Conservation (phyloP, 2,113 vertebrate genomes). For the Stictonetta naevosa region DNA sequence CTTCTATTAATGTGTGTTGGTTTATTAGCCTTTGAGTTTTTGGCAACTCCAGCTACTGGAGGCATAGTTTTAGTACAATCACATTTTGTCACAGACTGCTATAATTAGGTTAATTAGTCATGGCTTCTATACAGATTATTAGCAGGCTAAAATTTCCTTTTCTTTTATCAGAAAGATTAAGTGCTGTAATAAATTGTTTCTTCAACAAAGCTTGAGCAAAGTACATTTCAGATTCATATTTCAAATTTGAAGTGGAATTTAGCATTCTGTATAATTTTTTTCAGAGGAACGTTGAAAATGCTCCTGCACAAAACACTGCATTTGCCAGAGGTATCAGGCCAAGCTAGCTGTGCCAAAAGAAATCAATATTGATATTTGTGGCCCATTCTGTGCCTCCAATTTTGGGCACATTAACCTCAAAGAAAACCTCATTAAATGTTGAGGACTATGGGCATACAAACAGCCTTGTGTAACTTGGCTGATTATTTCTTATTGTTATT, state of each 20-base stretch:
- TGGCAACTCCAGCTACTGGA: constrained; percentile 35
- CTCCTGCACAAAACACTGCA: background rate
- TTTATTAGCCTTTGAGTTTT: constrained; percentile 49
- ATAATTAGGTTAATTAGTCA: constrained; percentile 82
- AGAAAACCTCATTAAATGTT: constrained; percentile 11
- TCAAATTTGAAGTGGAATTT: constrained; percentile 12
- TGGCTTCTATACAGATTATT: constrained; percentile 74
- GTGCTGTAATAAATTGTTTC: constrained; percentile 62
- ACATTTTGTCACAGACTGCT: constrained; percentile 68
- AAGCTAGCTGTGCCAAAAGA: background rate
- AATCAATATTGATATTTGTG: constrained; percentile 33
- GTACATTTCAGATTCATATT: constrained; percentile 19
- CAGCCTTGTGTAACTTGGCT: background rate
- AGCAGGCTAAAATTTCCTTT: constrained; percentile 69
- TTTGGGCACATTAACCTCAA: constrained; percentile 4
- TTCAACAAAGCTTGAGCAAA: constrained; percentile 61
- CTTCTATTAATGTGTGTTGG: constrained; percentile 12
- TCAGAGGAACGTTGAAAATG: background rate
- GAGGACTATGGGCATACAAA: background rate
- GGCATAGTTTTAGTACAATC: constrained; percentile 52
- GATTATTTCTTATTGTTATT: background rate
- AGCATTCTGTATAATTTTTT: constrained; percentile 40
- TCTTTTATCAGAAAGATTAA: constrained; percentile 72
- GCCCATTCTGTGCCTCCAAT: background rate
- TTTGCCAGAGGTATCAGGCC: background rate